Conservation (phyloP, 2,797 vertebrate species). For the Hypotaenidia philippensis region DNA sequence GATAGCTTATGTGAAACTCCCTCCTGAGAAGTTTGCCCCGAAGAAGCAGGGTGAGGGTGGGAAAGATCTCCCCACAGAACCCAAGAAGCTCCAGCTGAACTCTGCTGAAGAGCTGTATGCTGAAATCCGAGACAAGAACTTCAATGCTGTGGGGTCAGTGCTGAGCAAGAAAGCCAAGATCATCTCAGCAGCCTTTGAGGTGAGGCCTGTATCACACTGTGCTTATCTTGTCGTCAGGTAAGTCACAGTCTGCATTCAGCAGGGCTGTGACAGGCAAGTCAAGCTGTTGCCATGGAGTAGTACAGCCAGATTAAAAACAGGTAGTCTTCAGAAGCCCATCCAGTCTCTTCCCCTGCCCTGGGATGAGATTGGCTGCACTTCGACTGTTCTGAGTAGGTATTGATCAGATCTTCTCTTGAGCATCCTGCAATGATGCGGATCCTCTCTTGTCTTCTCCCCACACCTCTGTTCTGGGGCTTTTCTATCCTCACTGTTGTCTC, state of each 20-base stretch:
- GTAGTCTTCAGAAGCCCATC: not conserved
- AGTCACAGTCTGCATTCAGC: not conserved
- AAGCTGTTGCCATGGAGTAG: not conserved
- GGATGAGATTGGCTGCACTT: not conserved
- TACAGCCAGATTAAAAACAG: not conserved
- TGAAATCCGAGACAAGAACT: constrained; percentile 97
- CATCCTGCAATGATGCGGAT: not conserved
- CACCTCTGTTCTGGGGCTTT: not conserved
- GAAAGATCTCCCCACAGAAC: constrained; percentile 94
- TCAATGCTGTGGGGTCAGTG: constrained; percentile 95
- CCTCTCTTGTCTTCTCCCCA: not conserved
- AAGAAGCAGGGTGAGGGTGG: constrained; percentile 93
- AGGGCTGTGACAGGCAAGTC: not conserved
- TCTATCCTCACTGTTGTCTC: not conserved
- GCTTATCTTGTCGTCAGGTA: not conserved
- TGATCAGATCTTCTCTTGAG: not conserved
- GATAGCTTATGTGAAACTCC: constrained; percentile 94
- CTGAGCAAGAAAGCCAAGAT: constrained; percentile 99
- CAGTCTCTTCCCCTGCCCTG: not conserved
- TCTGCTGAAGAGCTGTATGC: constrained; percentile 97
- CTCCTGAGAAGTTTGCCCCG: constrained; percentile 95
- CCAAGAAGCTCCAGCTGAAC: constrained; percentile 96
- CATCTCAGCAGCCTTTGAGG: constrained; percentile 98
- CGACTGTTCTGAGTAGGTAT: not conserved
- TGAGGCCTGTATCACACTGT: constrained; percentile 23